These are phyloP conservation scores for Rhinoraja longicauda DNA, from an alignment of 2,797 vertebrate genomes.

Conservation along the genomic window DNA sequence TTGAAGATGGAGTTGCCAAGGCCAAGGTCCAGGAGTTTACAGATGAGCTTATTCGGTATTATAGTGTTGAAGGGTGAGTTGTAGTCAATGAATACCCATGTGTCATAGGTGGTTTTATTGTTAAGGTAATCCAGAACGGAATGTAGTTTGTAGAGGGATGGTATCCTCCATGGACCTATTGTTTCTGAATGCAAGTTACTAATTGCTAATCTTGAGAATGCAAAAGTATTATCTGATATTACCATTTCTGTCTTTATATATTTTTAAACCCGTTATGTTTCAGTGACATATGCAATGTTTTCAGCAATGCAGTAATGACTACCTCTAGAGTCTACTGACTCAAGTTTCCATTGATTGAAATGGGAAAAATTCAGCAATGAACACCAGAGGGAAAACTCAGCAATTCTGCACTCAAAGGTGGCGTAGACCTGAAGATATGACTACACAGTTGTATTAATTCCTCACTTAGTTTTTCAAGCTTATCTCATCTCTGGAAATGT, in stretches of 20 bases:
- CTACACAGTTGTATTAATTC: background rate
- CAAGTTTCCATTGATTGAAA: slow-evolving; percentile 10
- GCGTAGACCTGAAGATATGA: background rate
- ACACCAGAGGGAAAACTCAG: background rate
- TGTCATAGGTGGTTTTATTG: too few relatives aligned
- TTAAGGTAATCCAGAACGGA: too few relatives aligned
- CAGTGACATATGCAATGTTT: background rate
- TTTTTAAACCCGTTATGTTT: background rate
- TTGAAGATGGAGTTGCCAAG: too few relatives aligned
- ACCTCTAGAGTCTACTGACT: background rate
- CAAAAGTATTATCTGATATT: background rate
- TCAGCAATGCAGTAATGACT: too few relatives aligned
- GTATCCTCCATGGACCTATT: too few relatives aligned
- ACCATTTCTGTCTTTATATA: background rate
- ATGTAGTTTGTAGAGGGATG: too few relatives aligned
- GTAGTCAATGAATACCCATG: too few relatives aligned
- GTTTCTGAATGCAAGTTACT: background rate
- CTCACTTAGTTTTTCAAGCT: background rate
- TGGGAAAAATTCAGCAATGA: background rate
- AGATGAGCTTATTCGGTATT: too few relatives aligned
- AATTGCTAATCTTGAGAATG: background rate
- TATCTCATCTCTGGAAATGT: background rate
- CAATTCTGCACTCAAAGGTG: background rate
- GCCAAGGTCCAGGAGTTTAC: too few relatives aligned
- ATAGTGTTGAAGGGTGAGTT: too few relatives aligned